These are phyloP conservation scores for Aplochiton taeniatus DNA, from an alignment of 2,797 vertebrate species.

Conservation along the genomic window DNA sequence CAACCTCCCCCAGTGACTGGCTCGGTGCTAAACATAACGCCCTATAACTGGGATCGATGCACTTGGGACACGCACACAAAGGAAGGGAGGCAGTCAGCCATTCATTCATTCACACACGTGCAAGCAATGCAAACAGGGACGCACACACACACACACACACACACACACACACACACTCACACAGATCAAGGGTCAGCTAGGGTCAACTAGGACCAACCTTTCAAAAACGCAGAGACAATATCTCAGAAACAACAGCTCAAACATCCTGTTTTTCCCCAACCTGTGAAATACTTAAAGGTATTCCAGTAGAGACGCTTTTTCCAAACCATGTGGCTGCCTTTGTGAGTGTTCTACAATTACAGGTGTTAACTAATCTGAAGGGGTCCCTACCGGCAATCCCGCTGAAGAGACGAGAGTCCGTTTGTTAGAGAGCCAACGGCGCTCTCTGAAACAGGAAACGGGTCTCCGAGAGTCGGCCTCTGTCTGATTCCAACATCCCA, in stretches of 20 bases:
- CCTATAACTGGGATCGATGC: not conserved
- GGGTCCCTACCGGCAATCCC: not conserved
- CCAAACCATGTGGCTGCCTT: too few species aligned
- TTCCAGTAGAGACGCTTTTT: too few species aligned
- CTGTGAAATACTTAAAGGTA: too few species aligned
- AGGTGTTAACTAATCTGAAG: not conserved
- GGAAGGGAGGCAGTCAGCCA: constrained; percentile 46
- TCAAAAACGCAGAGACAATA: too few species aligned
- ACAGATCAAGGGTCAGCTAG: too few species aligned
- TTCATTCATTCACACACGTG: constrained; percentile 32
- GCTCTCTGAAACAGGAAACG: not conserved
- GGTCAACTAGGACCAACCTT: too few species aligned
- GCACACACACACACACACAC: constrained; percentile 10
- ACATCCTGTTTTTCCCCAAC: too few species aligned
- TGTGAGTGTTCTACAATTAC: not conserved
- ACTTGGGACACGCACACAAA: not conserved
- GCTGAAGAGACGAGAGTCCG: not conserved
- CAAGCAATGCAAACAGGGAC: not conserved
- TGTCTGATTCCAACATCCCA: constrained; percentile 4
- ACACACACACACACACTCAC: constrained; percentile 3
- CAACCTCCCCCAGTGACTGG: not conserved
- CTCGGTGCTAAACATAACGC: constrained; percentile 4
- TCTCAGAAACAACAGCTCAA: too few species aligned
- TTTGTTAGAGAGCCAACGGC: too few species aligned
- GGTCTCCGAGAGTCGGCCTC: not conserved